These are phyloP conservation scores for Phrynocephalus forsythii DNA, from an alignment of 2,797 vertebrate species.

Conservation along the genomic window DNA sequence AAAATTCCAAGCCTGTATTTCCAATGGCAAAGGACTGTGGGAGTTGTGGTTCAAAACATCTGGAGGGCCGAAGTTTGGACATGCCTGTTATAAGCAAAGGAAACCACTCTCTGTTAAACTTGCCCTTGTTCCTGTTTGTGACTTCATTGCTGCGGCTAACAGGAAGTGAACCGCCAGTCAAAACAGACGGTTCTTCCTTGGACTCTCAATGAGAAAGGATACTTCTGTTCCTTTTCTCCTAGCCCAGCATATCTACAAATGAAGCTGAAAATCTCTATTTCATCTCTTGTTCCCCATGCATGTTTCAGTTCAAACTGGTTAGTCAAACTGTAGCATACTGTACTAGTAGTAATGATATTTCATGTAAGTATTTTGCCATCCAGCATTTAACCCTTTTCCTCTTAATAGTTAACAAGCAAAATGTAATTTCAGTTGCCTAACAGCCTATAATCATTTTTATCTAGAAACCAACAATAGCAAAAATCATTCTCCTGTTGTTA, in stretches of 20 bases:
- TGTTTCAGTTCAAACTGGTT: not conserved
- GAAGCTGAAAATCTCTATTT: not conserved
- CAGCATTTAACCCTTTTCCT: slow-evolving; percentile 15
- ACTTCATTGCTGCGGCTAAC: not conserved
- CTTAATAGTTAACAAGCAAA: not conserved
- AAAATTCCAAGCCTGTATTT: too few relatives aligned
- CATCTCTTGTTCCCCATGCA: not conserved
- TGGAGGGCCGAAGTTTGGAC: too few relatives aligned
- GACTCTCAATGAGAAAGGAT: not conserved
- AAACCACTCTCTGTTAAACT: accelerated
- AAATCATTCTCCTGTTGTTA: not conserved
- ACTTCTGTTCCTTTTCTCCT: not conserved
- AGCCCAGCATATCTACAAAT: not conserved
- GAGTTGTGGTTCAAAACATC: too few relatives aligned
- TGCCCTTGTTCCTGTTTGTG: accelerated
- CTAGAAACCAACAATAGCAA: not conserved
- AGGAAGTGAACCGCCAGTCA: not conserved
- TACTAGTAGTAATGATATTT: not conserved
- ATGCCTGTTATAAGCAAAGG: not conserved
- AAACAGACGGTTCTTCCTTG: not conserved
- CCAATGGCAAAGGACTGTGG: too few relatives aligned
- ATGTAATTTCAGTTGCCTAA: not conserved
- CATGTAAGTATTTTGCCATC: not conserved
- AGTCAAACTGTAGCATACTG: not conserved
- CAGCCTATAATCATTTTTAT: not conserved